A percentile compares a stretch with the other conserved stretches of the same genome.
phyloP scores from a whole-genome alignment of 2,113 vertebrate genomes.

The Aegithalos caudatus region DNA sequence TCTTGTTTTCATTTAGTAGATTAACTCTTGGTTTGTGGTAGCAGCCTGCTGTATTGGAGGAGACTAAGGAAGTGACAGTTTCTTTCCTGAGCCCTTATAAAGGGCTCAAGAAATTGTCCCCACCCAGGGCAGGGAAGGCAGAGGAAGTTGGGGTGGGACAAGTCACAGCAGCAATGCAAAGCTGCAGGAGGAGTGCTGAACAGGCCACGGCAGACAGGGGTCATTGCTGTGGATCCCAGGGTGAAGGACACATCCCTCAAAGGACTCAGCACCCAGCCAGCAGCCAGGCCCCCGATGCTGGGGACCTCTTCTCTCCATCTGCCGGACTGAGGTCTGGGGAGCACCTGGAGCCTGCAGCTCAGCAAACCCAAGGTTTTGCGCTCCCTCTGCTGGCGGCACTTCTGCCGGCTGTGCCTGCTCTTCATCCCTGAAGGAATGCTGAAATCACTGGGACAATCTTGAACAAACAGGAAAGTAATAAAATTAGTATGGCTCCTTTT shows the following conservation, averaged over 20 bases:
- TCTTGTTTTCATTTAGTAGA: neutral
- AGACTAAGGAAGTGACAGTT: neutral
- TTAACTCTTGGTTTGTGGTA: neutral
- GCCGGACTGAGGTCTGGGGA: neutral
- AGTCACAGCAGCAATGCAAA: neutral
- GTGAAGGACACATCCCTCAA: neutral
- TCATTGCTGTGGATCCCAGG: neutral
- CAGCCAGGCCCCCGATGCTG: neutral
- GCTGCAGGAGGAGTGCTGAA: neutral
- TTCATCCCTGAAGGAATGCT: neutral
- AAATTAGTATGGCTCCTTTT: neutral
- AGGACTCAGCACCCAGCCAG: neutral
- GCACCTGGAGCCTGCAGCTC: neutral
- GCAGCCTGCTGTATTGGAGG: neutral
- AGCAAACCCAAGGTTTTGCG: neutral
- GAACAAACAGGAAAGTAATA: constrained; percentile 19
- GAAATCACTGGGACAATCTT: neutral
- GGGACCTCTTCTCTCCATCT: neutral
- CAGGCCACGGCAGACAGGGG: neutral
- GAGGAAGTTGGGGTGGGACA: neutral
- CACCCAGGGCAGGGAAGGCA: accelerated
- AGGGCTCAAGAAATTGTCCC: neutral
- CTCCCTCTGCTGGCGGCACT: constrained; percentile 49
- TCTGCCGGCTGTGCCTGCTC: neutral
- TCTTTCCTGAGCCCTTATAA: neutral